These are phyloP conservation scores for Psittacula cyanocephala DNA, from an alignment of 2,113 vertebrate species.

Conservation along the genomic window DNA sequence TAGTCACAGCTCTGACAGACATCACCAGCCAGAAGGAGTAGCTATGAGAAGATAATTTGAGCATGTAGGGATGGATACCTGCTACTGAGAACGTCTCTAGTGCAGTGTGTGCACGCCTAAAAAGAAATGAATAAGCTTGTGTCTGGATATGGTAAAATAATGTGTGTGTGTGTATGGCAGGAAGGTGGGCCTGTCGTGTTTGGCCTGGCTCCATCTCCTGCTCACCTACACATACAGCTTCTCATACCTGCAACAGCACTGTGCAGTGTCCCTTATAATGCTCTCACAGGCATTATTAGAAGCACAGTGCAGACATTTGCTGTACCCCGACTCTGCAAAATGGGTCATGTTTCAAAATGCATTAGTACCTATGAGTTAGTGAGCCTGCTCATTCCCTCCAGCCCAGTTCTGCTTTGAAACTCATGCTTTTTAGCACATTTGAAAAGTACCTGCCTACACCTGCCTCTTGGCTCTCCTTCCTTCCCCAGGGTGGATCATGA, in stretches of 20 bases:
- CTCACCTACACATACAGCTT: background rate
- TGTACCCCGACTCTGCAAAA: background rate
- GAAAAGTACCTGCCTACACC: background rate
- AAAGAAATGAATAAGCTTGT: background rate
- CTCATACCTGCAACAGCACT: background rate
- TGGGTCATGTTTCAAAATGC: background rate
- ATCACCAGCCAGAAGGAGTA: background rate
- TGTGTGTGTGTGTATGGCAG: background rate
- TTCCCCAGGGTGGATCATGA: background rate
- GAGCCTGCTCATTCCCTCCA: background rate
- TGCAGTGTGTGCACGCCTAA: background rate
- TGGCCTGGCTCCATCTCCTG: background rate
- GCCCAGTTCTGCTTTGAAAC: background rate
- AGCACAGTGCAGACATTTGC: background rate
- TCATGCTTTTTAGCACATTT: conserved; percentile 1
- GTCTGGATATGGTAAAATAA: background rate
- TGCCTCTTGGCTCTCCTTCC: background rate
- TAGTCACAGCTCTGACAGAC: background rate
- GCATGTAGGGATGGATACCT: background rate
- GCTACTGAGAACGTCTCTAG: background rate
- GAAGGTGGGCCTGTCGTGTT: background rate
- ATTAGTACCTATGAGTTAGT: background rate
- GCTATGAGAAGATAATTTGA: background rate
- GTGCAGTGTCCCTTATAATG: background rate
- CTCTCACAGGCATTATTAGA: background rate